Conservation (phyloP, 2,113 vertebrate genomes). For the Hassar affinis region DNA sequence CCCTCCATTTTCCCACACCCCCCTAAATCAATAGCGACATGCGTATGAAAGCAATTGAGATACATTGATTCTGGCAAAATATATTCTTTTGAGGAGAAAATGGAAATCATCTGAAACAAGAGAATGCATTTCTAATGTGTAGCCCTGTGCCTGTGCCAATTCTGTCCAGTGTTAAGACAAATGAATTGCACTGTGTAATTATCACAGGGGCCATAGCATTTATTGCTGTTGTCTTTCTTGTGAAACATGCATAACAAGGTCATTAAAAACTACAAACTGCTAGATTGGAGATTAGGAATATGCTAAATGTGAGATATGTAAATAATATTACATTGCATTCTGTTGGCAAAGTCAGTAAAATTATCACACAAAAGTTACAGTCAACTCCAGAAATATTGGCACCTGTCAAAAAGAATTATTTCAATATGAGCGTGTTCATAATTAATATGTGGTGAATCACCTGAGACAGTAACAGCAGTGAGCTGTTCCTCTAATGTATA, state of each 20-base stretch:
- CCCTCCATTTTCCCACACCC: slow-evolving; percentile 27
- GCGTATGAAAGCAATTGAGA: slow-evolving; percentile 10
- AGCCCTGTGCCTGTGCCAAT: slow-evolving; percentile 18
- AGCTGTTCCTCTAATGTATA: background rate
- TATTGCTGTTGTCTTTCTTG: slow-evolving; percentile 11
- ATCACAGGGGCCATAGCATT: slow-evolving; percentile 33
- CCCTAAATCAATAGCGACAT: slow-evolving; percentile 25
- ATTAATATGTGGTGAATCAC: background rate
- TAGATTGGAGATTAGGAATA: background rate
- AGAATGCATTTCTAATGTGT: slow-evolving; percentile 39
- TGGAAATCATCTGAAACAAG: slow-evolving; percentile 32
- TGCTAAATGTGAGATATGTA: slow-evolving; percentile 6
- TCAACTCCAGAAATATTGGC: background rate
- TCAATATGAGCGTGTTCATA: background rate
- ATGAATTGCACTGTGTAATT: slow-evolving; percentile 40
- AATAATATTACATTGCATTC: slow-evolving; percentile 8
- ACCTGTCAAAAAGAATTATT: background rate
- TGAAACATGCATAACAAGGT: slow-evolving; percentile 6
- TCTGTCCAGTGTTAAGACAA: slow-evolving; percentile 26
- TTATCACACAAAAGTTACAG: background rate
- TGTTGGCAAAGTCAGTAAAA: background rate
- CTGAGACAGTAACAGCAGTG: background rate
- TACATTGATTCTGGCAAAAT: slow-evolving; percentile 6
- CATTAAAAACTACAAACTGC: slow-evolving; percentile 27
- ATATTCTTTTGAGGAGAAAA: slow-evolving; percentile 18